These are phyloP conservation scores for Lycodopsis pacificus DNA, from an alignment of 2,797 vertebrate species.

Conservation along the genomic window DNA sequence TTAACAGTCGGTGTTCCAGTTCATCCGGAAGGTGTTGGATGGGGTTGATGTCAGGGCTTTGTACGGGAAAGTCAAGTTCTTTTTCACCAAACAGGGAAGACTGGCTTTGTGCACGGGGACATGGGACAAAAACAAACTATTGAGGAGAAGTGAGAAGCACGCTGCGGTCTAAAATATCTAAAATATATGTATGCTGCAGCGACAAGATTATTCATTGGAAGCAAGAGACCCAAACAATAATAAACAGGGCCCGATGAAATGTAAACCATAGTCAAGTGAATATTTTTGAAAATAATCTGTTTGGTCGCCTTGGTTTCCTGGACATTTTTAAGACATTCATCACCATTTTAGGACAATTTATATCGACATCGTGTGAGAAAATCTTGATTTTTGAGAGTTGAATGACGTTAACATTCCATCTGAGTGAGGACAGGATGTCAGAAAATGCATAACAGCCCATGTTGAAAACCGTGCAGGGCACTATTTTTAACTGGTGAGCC, in stretches of 20 bases:
- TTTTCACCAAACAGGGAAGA: background rate
- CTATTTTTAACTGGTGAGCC: constrained; percentile 25
- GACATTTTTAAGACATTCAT: background rate
- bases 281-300: background rate
- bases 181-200: background rate
- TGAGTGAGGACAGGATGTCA: background rate
- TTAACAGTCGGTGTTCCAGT: background rate
- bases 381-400: background rate
- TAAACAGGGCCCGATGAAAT: background rate
- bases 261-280: background rate
- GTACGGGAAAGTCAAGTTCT: background rate
- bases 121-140: too few relatives aligned
- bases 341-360: background rate
- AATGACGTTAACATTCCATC: background rate
- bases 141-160: background rate
- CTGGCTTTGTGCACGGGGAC: background rate
- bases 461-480: constrained; percentile 8
- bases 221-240: background rate
- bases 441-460: background rate
- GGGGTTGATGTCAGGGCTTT: background rate
- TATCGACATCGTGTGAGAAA: background rate
- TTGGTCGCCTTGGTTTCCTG: background rate
- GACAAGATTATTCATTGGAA: background rate
- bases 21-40: background rate
- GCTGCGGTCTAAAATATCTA: background rate